Percentiles rank a stretch among this genome's conserved stretches.
phyloP scores from a whole-genome alignment of 2,113 vertebrate genomes.

The Anhinga anhinga region DNA sequence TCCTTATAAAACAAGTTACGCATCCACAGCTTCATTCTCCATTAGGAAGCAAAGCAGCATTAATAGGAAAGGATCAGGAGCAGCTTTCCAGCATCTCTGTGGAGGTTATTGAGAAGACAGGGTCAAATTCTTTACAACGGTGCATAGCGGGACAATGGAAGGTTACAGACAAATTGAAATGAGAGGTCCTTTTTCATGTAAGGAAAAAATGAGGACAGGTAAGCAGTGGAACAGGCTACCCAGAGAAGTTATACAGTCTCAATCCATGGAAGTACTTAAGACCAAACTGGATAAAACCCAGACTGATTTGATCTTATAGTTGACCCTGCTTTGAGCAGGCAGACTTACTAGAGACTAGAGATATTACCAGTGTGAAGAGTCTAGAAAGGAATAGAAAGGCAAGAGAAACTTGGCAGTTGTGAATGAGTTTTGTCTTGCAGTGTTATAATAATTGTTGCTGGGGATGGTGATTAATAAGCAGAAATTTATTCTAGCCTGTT shows the following conservation, averaged over 20 bases:
- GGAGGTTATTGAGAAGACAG: background rate
- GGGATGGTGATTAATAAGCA: background rate
- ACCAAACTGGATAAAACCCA: background rate
- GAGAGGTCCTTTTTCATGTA: background rate
- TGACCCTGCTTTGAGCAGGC: background rate
- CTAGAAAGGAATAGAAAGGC: background rate
- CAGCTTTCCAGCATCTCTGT: background rate
- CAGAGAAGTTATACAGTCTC: background rate
- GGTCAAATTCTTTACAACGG: background rate
- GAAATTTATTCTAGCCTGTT: background rate
- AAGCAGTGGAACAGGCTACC: background rate
- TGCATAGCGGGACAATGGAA: background rate
- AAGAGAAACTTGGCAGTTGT: background rate
- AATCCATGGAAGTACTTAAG: background rate
- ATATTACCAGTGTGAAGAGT: background rate
- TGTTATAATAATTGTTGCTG: background rate
- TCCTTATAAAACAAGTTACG: background rate
- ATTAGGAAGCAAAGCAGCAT: background rate
- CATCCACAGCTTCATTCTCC: background rate
- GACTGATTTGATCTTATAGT: background rate
- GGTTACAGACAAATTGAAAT: background rate
- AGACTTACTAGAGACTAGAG: background rate
- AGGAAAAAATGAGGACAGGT: background rate
- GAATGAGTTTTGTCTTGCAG: background rate
- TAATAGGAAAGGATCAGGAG: background rate